Evolutionary conservation across 2,113 vertebrate genomes (phyloP), one percentile per base, ranked within the genome.

Genomic region (Oryzias javanicus): DNA sequence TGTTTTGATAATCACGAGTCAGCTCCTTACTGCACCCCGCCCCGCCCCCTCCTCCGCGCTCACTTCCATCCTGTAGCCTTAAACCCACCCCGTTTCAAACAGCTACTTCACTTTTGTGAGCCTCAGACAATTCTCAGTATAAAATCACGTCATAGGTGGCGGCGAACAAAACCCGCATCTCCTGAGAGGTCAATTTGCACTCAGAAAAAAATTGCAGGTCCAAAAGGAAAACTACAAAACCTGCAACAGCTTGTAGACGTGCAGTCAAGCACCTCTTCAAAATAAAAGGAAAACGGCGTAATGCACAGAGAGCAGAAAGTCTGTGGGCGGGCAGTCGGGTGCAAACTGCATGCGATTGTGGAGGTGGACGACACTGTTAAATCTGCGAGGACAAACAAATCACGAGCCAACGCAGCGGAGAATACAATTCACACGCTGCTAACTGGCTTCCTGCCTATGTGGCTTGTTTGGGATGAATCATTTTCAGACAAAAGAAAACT

Each of bases 1-100:
- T 35, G 74, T 49, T 66, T 15, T n/a, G 14, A 55, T 20, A 46
- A 68, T 59, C 72, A 57, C 13, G 22, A 66, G 76, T 80, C 76
- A 79, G 64, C 47, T 70, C 6, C 13, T 44, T 51, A 64, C 3
- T 14, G 16, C 22, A 40, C 29, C 2, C 17, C 40, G 42, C 1
- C 41, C 54, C 24, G 55, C 6, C 24, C 24, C 19, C 4, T 14
- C 7, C 5, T 20, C 14, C 17, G 20, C 44, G 57, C 45, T 27
- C 29, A 6, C 40, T 48, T 60, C 22, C 16, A 6, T 14, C 27
- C 8, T 16, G 20, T 4, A 49, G 27, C 18, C 13, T 4, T n/a
- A 47, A 47, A 47, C 19, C 18, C 8, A 10, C 8, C 29, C 16
- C 45, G 5, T n/a, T 49, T 52, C 24, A 46, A 48, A 57, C 57